Evolutionary conservation across 2,888 invertebrate genomes (phyloP), one percentile per base, ranked within the genome.

Genomic region (Agrilus cyanescens): DNA sequence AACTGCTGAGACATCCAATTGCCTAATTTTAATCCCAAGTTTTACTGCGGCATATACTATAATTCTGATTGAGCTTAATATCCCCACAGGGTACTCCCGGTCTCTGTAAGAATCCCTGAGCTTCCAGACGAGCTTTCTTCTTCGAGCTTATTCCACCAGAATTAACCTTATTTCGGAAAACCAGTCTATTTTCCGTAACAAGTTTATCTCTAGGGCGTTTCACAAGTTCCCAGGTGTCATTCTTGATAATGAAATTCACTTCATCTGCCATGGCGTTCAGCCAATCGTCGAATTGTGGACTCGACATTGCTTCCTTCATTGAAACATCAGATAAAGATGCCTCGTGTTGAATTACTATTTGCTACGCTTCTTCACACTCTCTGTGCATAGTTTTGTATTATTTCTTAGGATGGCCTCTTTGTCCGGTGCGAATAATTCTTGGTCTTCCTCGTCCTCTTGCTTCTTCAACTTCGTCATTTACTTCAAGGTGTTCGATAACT

Each of bases 61-160:
- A 13, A 53, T 15, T 36, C 57, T 40, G 10, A 57, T 48, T 2
- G 55, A 51, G 29, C 50, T 46, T n/a, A 50, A 14, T 40, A 53
- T 34, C 6, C 50, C 50, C 4, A 57, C 57, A 13, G 57, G 56
- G 6, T 8, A 57, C 40, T 13, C 55, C 57, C 13, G 48, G 47
- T 40, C 38, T 16, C 49, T 58, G 56, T 25, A 38, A 37, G 46
- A 49, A 57, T 13, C 56, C 55, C 46, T 53, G 48, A 3, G 57
- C 56, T 2, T 57, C 57, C 2, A 58, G 33, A 13, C 58, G 32
- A 6, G 57, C 57, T 41, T 56, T 57, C 16, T 44, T 37, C 31
- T 46, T 41, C 20, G 52, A 49, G 7, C 53, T 32, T 12, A 13
- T 44, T 13, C 51, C 53, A 42, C 55, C 45, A 15, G 46, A n/a